Percentiles rank a stretch among this genome's conserved stretches.
Conservation (phyloP, 2,888 invertebrate species). For the Polydrusus tereticollis region DNA sequence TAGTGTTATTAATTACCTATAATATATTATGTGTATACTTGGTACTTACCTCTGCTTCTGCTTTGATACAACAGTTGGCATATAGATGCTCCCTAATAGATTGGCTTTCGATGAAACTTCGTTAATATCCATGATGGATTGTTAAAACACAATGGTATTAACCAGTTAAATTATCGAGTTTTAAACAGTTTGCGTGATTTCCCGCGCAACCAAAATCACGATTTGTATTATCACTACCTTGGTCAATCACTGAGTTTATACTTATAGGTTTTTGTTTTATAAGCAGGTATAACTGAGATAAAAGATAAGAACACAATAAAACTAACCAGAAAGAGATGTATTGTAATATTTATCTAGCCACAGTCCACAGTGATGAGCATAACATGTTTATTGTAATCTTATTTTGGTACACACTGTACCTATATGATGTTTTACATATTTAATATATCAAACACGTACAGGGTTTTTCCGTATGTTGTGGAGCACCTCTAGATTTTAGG, state of each 20-base stretch:
- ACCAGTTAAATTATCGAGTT: neutral
- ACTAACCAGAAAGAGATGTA: neutral
- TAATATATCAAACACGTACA: no score
- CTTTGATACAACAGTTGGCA: slow-evolving; percentile 12
- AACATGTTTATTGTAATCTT: no score
- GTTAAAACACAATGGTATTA: neutral
- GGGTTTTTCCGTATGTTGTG: no score
- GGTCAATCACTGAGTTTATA: neutral
- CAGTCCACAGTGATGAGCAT: neutral
- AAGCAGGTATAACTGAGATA: neutral
- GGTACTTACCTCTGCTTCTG: slow-evolving; percentile 5
- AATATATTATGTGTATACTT: neutral
- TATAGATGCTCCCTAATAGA: slow-evolving; percentile 21
- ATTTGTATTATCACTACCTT: neutral
- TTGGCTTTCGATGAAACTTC: slow-evolving; percentile 30
- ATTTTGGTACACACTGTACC: no score
- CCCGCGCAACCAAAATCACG: neutral
- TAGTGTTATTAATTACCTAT: no score
- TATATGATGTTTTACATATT: no score
- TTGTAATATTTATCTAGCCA: neutral
- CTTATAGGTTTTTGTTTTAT: neutral
- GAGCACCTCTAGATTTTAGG: no score
- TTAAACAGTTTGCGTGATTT: neutral
- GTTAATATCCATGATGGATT: slow-evolving; percentile 13
- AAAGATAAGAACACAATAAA: neutral